Evolutionary conservation across 2,888 invertebrate species (phyloP), one percentile per base, ranked within the genome.

Genomic region (Hirtodrosophila confusa): DNA sequence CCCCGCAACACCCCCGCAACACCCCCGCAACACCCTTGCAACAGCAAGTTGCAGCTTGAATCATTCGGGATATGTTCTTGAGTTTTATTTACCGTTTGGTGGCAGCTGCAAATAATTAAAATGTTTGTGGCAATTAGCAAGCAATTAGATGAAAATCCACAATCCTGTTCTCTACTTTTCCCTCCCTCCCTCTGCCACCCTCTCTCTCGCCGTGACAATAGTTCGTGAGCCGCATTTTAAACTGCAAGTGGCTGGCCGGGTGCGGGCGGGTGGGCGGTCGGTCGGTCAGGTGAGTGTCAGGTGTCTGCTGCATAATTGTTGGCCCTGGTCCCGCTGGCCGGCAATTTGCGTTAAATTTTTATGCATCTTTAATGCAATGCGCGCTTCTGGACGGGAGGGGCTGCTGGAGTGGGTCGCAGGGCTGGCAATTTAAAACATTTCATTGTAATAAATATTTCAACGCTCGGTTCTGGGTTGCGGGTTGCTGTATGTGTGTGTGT

Each of bases 401-500:
- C 9, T 3, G 7, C 9, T 9, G 17, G 5, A 17, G 37, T 9
- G 31, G 27, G 53, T 3, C 10, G n/a, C n/a, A 11, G 5, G 7
- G 36, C n/a, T 11, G 47, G 44, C 72, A 58, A 55, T 64, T 70
- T 56, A 47, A 63, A 66, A 61, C 66, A 69, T 66, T 73, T 76
- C 41, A 66, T 69, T 64, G 61, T 50, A 64, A 67, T 73, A 64
- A 73, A 77, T 73, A 73, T 76, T 73, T 67, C 58, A 75, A 62
- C 60, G 51, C 31, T 7, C 27, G 36, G 11, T 7, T 27, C 11
- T 9, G 37, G 41, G 31, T 31, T 31, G 31, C 3, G 6, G 3
- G 6, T 3, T 27, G 27, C 0, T 27, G 12, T 7, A 9, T 17
- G 17, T 17, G 17, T 17, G 17, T 17, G 17, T 6, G 27, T 4